Evolutionary conservation across 2,888 invertebrate species (phyloP).

Genomic region (Cyrtodaria siliqua): DNA sequence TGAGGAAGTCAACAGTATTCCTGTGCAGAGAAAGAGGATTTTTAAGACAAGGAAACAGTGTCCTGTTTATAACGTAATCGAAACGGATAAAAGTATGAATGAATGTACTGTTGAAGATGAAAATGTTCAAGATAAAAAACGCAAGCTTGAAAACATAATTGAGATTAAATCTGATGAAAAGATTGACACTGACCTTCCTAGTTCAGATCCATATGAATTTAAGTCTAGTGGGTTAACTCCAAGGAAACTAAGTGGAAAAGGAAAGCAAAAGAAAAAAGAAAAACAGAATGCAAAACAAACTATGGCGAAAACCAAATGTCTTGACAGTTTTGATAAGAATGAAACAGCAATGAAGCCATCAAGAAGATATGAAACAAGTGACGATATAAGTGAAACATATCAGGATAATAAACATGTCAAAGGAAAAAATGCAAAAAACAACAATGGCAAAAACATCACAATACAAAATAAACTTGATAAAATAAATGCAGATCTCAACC

Average conservation of each 20-base stretch:
- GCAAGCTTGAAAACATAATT: too few species aligned
- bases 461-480: conserved; percentile 60
- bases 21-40: conserved; percentile 47
- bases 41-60: conserved; percentile 44
- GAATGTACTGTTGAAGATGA: not conserved
- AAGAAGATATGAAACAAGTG: too few species aligned
- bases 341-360: not conserved
- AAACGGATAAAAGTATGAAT: not conserved
- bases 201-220: conserved; percentile 78
- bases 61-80: not conserved
- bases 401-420: not conserved
- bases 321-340: too few species aligned
- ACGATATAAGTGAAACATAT: too few species aligned
- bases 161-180: too few species aligned
- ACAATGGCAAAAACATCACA: conserved; percentile 23
- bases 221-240: conserved; percentile 74
- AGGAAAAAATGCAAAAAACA: too few species aligned
- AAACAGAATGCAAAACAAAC: conserved; percentile 15
- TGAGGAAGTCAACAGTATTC: conserved; percentile 5
- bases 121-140: not conserved
- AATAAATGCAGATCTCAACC: conserved; percentile 67
- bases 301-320: not conserved
- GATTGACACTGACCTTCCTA: too few species aligned
- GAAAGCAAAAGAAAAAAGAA: conserved; percentile 24
- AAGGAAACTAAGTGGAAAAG: conserved; percentile 44